Evolutionary conservation across 1,140 invertebrate species (phyloP).

Genomic region (Saccostrea echinata): DNA sequence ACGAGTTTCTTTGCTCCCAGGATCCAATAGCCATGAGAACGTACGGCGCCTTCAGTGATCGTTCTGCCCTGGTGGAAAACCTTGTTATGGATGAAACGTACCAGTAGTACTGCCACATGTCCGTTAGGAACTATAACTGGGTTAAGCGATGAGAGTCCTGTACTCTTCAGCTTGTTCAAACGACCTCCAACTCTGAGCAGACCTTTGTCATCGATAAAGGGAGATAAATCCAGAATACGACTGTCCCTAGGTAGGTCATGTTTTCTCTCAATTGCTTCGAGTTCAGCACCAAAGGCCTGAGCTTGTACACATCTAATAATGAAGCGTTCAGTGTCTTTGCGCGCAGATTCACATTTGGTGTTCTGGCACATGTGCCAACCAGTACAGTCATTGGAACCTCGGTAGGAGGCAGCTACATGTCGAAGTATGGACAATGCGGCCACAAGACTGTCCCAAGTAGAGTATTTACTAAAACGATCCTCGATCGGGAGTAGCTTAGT

Average conservation of each 20-base stretch:
- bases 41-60: constrained; percentile 32
- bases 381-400: no score
- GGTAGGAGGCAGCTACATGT: no score
- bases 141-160: no score
- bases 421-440: no score
- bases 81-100: constrained; percentile 38
- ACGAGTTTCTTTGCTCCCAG: background rate
- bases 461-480: background rate
- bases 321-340: background rate
- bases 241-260: no score
- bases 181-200: no score
- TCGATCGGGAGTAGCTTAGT: background rate
- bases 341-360: background rate
- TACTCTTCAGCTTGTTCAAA: no score
- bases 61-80: constrained; percentile 42
- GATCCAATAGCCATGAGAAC: constrained; percentile 48
- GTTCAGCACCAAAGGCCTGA: background rate
- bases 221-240: no score
- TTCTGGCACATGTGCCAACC: no score
- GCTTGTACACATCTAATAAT: background rate
- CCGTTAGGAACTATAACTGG: constrained; percentile 41
- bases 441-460: background rate
- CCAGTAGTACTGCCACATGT: constrained; percentile 27
- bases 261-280: background rate
- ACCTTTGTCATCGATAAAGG: no score